phyloP scores from a whole-genome alignment of 2,888 invertebrate genomes.

The Mechanitis mazaeus region DNA sequence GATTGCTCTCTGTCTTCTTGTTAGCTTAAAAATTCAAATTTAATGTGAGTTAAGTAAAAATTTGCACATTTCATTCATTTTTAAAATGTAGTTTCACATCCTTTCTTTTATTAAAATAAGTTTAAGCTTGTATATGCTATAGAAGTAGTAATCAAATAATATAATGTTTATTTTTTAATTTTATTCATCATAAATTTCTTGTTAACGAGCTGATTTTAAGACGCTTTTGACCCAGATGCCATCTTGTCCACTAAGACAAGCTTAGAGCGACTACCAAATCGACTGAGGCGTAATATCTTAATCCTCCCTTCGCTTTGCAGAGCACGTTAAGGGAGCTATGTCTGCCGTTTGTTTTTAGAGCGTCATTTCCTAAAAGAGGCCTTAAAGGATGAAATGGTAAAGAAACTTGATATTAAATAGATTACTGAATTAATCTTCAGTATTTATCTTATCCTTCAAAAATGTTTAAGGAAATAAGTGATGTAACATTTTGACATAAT shows the following conservation, averaged over 20 bases:
- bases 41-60: too few species aligned
- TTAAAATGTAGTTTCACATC: too few species aligned
- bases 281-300: slow-evolving; percentile 12
- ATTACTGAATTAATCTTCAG: too few species aligned
- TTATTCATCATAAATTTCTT: neutral
- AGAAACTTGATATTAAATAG: neutral
- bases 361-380: neutral
- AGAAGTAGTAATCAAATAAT: too few species aligned
- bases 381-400: neutral
- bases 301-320: slow-evolving; percentile 15
- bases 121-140: too few species aligned
- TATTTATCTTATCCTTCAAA: too few species aligned
- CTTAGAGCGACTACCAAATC: slow-evolving; percentile 15
- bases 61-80: neutral
- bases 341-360: slow-evolving; percentile 2
- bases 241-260: slow-evolving; percentile 7
- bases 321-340: slow-evolving; percentile 14
- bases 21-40: too few species aligned
- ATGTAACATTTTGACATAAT: too few species aligned
- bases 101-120: too few species aligned
- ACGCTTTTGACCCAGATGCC: neutral
- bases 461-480: too few species aligned
- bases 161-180: neutral
- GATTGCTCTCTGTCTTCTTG: too few species aligned
- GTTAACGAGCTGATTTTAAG: slow-evolving; percentile 1